phyloP scores from a whole-genome alignment of 2,888 invertebrate species.

The Pristionchus japonicus region DNA sequence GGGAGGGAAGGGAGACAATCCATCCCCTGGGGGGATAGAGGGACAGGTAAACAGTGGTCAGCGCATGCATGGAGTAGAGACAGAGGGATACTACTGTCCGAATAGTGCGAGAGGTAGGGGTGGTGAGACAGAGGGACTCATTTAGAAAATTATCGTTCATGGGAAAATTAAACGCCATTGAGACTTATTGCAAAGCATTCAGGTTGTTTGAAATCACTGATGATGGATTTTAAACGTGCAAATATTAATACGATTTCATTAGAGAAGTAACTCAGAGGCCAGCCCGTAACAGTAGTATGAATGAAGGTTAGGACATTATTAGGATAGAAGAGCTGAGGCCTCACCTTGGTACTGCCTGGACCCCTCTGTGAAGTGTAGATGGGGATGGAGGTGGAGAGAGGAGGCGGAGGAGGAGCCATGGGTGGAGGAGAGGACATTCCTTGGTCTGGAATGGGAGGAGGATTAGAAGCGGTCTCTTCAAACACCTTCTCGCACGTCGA shows the following conservation, averaged over 20 bases:
- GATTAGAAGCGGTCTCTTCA: neutral
- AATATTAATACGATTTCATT: too few relatives aligned
- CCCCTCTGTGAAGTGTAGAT: neutral
- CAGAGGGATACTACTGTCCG: neutral
- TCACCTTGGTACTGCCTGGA: slow-evolving; percentile 6
- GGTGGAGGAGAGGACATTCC: slow-evolving; percentile 37
- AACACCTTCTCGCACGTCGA: neutral
- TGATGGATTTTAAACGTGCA: too few relatives aligned
- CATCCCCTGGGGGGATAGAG: neutral
- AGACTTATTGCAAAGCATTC: too few relatives aligned
- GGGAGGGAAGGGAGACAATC: neutral
- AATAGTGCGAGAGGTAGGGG: neutral
- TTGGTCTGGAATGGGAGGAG: neutral
- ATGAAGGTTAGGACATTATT: neutral
- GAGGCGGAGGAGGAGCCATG: neutral
- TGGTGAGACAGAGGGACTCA: too few relatives aligned
- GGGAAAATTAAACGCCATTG: too few relatives aligned
- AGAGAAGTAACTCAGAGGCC: too few relatives aligned
- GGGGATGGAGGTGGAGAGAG: slow-evolving; percentile 6
- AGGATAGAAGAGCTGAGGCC: neutral
- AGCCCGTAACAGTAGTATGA: too few relatives aligned
- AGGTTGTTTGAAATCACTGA: too few relatives aligned
- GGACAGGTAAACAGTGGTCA: slow-evolving; percentile 1
- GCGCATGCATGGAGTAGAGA: neutral
- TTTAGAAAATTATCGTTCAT: too few relatives aligned